phyloP scores from a whole-genome alignment of 2,113 vertebrate species.

The Lycaon pictus region DNA sequence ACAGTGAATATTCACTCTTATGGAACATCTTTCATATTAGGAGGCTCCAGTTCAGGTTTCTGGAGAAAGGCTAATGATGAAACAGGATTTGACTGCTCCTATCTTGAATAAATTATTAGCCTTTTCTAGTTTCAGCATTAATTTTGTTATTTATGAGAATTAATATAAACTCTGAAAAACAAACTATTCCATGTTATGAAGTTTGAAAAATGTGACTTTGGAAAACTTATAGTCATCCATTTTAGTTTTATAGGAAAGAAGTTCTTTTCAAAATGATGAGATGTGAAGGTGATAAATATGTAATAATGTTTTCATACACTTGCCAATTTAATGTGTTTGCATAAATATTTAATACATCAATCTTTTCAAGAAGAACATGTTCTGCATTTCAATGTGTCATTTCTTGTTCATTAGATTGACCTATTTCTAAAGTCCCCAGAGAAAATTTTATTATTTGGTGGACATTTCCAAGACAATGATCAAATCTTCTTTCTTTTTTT shows the following conservation, averaged over 20 bases:
- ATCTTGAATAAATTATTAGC: constrained; percentile 72
- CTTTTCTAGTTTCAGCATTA: constrained; percentile 66
- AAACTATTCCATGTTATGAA: constrained; percentile 63
- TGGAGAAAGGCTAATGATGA: not conserved
- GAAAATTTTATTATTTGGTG: constrained; percentile 76
- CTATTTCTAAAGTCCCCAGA: constrained; percentile 69
- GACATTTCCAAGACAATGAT: constrained; percentile 45
- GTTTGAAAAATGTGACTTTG: constrained; percentile 73
- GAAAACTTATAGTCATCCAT: constrained; percentile 70
- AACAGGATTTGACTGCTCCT: constrained; percentile 52
- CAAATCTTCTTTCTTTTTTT: not conserved
- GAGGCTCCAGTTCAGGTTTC: not conserved
- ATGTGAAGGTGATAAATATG: constrained; percentile 83
- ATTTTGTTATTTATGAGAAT: constrained; percentile 74
- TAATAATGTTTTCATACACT: constrained; percentile 86
- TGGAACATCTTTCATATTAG: not conserved
- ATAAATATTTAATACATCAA: constrained; percentile 88
- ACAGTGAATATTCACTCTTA: constrained; percentile 26
- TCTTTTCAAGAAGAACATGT: constrained; percentile 82
- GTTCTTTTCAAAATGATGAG: constrained; percentile 79
- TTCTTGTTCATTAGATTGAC: constrained; percentile 74
- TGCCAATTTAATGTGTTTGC: constrained; percentile 86
- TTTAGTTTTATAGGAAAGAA: constrained; percentile 77
- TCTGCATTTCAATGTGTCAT: constrained; percentile 78
- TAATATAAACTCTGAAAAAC: constrained; percentile 67